Base-by-base conservation (phyloP, 1,140 invertebrate species). In the Gryon sp. region DNA sequence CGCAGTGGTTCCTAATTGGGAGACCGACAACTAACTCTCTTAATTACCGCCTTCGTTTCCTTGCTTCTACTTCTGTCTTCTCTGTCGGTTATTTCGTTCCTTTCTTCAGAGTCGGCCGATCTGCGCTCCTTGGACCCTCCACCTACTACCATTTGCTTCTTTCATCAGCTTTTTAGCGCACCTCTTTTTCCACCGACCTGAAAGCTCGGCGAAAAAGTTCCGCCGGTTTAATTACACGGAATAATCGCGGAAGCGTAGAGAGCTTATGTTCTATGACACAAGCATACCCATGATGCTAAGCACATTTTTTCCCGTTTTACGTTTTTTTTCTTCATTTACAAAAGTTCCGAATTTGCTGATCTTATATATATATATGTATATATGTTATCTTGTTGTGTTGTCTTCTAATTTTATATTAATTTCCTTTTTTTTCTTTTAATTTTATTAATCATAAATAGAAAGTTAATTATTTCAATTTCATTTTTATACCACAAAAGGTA, bases 21-120 rank as follows among this genome's bases (percentile, higher is more conserved):
- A 87, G 84, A 87, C 86, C 83, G 81, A 84, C 86, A 87, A 87
- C 86, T 87, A 88, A 88, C 87, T 88, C 87, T 87, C 86, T 88
- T 87, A 88, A 88, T 88, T 88, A 88, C 86, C 84, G 84, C 84
- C 85, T 87, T 81, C 68, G 75, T 79, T 87, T 83, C 84, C 84
- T 85, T 80, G 63, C 69, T 50, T 80, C 78, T 81, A 46, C 77
- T 65, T 69, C 43, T 79, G 75, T 76, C 77, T 65, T 77, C 70
- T 74, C 60, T 63, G 63, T 78, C 73, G 60, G 8, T 77, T 75
- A 34, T 50, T 78, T 43, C 46, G 46, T 75, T 70, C 65, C 79
- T 79, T 78, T 69, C 76, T 66, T 77, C 75, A 43, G 3, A 63
- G 41, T 59, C 55, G 62, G 24, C 36, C 53, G 22, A 65, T 77